phyloP scores from a whole-genome alignment of 2,113 vertebrate species.

The Chiloscyllium plagiosum region DNA sequence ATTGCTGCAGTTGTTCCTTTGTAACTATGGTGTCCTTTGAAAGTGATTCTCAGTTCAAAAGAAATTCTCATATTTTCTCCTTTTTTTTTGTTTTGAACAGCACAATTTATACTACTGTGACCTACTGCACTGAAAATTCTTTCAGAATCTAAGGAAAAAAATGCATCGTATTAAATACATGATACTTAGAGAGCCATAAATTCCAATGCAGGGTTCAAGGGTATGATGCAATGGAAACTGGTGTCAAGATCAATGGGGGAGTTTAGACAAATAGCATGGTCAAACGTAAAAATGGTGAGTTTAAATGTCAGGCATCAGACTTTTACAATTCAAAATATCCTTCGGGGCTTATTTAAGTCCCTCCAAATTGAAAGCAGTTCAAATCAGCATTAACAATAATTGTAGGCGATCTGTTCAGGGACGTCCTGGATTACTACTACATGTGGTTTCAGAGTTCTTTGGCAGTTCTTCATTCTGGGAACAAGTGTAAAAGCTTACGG shows the following conservation, averaged over 20 bases:
- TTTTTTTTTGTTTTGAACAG: background rate
- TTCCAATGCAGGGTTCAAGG: background rate
- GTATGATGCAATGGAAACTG: constrained; percentile 5
- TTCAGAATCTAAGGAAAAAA: background rate
- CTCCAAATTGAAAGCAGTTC: constrained; percentile 14
- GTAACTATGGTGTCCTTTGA: background rate
- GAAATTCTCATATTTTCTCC: background rate
- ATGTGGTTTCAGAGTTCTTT: background rate
- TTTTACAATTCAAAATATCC: constrained; percentile 22
- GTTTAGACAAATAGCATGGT: background rate
- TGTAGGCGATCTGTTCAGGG: constrained; percentile 4
- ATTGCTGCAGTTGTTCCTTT: background rate
- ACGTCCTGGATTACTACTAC: constrained; percentile 10
- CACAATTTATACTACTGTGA: background rate
- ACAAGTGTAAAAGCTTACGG: constrained; percentile 4
- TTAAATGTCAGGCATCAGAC: constrained; percentile 14
- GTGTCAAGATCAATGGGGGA: constrained; percentile 6
- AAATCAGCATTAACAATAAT: background rate
- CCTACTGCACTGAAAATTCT: background rate
- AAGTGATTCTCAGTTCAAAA: background rate
- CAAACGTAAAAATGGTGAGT: constrained; percentile 8
- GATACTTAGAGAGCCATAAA: background rate
- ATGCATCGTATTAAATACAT: background rate
- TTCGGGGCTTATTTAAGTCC: background rate
- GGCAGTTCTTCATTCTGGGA: background rate